Conservation (phyloP, 2,888 invertebrate genomes). For the Tenodera sinensis region DNA sequence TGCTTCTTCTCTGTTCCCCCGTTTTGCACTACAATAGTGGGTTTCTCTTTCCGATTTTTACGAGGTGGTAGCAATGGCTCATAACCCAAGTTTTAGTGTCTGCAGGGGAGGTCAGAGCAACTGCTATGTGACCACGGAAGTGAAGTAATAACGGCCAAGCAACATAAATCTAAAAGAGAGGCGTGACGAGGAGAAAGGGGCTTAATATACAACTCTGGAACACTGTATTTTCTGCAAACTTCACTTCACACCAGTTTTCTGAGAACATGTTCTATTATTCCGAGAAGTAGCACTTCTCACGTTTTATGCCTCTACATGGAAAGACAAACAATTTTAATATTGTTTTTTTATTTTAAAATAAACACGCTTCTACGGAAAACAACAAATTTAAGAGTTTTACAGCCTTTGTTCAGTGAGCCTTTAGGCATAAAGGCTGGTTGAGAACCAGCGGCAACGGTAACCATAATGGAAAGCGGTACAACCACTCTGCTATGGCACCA, state of each 20-base stretch:
- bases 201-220: neutral
- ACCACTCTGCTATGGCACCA: too few species aligned
- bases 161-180: constrained; percentile 9
- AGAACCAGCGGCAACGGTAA: too few species aligned
- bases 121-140: neutral
- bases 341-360: too few species aligned
- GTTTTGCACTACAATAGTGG: neutral
- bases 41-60: constrained; percentile 1
- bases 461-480: too few species aligned
- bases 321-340: neutral
- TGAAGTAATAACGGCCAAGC: constrained; percentile 5
- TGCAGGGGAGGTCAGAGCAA: neutral
- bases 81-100: neutral
- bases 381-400: too few species aligned
- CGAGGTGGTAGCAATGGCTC: constrained; percentile 1
- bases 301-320: neutral
- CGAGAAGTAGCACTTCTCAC: neutral
- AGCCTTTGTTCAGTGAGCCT: too few species aligned
- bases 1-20: neutral
- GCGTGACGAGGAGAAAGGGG: neutral
- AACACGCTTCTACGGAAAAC: too few species aligned
- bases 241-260: neutral
- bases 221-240: neutral
- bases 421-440: too few species aligned
- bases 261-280: neutral